Evolutionary conservation across 2,797 vertebrate species (phyloP).

Genomic region (Darevskia mixta): DNA sequence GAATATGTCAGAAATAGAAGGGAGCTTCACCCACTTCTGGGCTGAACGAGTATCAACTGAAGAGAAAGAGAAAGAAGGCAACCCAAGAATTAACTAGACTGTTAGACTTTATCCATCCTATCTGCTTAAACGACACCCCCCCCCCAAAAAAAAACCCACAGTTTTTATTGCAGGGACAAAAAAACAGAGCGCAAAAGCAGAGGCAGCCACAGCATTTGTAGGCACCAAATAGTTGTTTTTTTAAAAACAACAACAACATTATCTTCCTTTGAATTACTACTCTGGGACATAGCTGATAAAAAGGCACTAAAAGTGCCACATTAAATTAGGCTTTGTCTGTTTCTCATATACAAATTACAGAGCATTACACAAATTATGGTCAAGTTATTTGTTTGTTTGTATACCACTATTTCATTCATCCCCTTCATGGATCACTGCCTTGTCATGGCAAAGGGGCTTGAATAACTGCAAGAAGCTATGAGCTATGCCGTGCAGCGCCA

Average conservation of each 20-base stretch:
- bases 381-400: neutral
- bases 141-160: neutral
- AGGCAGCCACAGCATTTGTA: neutral
- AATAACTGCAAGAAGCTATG: too few species aligned
- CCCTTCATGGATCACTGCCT: too few species aligned
- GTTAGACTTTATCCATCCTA: neutral
- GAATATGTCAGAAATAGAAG: constrained; percentile 89
- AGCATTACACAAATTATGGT: neutral
- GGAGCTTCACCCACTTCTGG: constrained; percentile 95
- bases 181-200: neutral
- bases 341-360: neutral
- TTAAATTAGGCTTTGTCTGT: neutral
- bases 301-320: neutral
- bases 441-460: too few species aligned
- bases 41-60: constrained; percentile 93
- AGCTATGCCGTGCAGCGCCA: too few species aligned
- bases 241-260: too few species aligned
- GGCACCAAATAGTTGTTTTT: too few species aligned
- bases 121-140: too few species aligned
- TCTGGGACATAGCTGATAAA: neutral
- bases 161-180: neutral
- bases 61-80: neutral
- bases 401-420: too few species aligned
- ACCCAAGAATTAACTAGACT: neutral
- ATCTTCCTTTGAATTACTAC: neutral